Evolutionary conservation across 1,140 invertebrate species (phyloP), one percentile per base, ranked within the genome.

Genomic region (Sinonovacula constricta): DNA sequence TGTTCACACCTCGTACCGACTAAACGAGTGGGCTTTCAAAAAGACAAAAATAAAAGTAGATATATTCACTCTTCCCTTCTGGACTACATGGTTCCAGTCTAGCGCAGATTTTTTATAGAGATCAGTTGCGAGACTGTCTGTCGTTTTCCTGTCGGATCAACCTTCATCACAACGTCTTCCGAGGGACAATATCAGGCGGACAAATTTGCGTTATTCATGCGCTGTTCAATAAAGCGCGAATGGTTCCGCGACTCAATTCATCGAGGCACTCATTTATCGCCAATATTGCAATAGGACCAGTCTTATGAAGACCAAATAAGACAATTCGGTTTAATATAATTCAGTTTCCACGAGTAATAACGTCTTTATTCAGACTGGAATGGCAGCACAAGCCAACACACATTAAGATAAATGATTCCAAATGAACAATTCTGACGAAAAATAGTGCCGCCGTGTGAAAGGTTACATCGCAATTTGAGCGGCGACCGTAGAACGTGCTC

Each of bases 281-380:
- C 51, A 2, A 45, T 45, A 68, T 67, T 68, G 74, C 45, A 77
- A 77, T 77, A 60, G 34, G 51, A 26, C 22, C 36, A 24, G n/a
- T 49, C 62, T 77, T 67, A 77, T 67, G 34, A 49, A 66, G 54
- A 26, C 3, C 51, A 67, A 77, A 66, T 67, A 49, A 67, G 65
- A 68, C 62, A 45, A 65, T 77, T 77, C 53, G 54, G 31, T 77
- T 77, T 77, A 77, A 77, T 77, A 77, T 77, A 67, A 77, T 77
- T 57, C 74, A 77, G 74, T 77, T 77, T 68, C 74, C 12, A 7
- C 15, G 31, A 24, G 74, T 77, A 77, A 77, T 77, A 60, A 77
- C 63, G 74, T 77, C 62, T 68, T 60, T 74, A 68, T 68, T 77
- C 56, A 63, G 54, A 67, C 18, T 30, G 57, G 66, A 65, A 65